Evolutionary conservation across 2,888 invertebrate genomes (phyloP).

Genomic region (Brachylomia viminalis): DNA sequence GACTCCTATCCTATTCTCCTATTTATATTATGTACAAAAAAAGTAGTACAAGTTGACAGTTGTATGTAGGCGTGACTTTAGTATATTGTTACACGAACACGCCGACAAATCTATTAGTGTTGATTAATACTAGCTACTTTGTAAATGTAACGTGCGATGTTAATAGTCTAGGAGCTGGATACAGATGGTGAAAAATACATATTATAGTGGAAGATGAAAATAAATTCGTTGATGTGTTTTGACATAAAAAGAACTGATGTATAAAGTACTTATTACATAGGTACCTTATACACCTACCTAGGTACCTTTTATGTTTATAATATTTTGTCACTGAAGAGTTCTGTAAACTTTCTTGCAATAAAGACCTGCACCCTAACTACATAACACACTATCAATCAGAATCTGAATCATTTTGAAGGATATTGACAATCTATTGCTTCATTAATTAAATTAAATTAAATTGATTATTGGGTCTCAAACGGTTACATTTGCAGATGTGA

Average conservation of each 20-base stretch:
- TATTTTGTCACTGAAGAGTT: not conserved
- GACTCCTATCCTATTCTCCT: conserved; percentile 3
- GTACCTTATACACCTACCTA: too few relatives aligned
- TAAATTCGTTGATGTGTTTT: not conserved
- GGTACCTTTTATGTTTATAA: too few relatives aligned
- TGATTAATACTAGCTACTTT: conserved; percentile 63
- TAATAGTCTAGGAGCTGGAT: conserved; percentile 51
- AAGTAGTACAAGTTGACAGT: conserved; percentile 44
- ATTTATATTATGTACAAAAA: conserved; percentile 44
- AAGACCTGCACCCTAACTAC: not conserved
- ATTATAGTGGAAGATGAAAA: not conserved
- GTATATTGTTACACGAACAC: conserved; percentile 57
- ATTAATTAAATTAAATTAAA: too few relatives aligned
- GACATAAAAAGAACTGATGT: too few relatives aligned
- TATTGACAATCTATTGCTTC: too few relatives aligned
- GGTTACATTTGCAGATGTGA: too few relatives aligned
- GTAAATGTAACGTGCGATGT: conserved; percentile 52
- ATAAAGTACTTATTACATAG: too few relatives aligned
- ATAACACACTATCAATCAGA: too few relatives aligned
- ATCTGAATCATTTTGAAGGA: too few relatives aligned
- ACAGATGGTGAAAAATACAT: not conserved
- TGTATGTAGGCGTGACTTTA: conserved; percentile 54
- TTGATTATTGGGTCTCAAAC: too few relatives aligned
- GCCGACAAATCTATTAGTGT: conserved; percentile 64
- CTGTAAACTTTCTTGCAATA: too few relatives aligned